Percentiles rank a stretch among this genome's conserved stretches.
Evolutionary conservation across 2,113 vertebrate species (phyloP).

Genomic region (Capricornis sumatraensis): DNA sequence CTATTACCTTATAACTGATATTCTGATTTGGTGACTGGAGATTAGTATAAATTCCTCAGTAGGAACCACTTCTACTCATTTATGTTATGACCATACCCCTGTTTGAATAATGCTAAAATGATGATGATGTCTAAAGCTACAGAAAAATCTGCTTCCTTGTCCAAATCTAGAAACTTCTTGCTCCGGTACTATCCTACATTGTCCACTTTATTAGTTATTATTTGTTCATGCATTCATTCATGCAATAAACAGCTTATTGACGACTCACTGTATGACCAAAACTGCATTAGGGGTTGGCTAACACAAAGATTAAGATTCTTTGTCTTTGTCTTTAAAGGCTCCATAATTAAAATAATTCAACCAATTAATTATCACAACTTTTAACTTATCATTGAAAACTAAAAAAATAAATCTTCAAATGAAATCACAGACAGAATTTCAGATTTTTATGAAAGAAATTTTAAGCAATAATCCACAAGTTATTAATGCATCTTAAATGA

Average conservation of each 20-base stretch:
- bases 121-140: background rate
- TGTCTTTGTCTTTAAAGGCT: background rate
- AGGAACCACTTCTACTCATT: background rate
- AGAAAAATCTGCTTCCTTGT: background rate
- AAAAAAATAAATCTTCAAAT: background rate
- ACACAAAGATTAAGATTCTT: background rate
- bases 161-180: background rate
- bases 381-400: background rate
- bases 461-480: background rate
- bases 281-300: background rate
- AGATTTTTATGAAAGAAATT: background rate
- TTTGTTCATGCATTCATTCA: background rate
- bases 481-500: background rate
- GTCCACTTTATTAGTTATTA: background rate
- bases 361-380: background rate
- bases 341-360: background rate
- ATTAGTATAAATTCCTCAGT: constrained; percentile 2
- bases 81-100: background rate
- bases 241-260: background rate
- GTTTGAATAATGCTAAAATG: background rate
- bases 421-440: background rate
- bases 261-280: background rate
- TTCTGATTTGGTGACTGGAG: constrained; percentile 2
- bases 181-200: background rate
- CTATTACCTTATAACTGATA: background rate